Evolutionary conservation across 2,113 vertebrate genomes (phyloP).

Genomic region (Nematolebias whitei): DNA sequence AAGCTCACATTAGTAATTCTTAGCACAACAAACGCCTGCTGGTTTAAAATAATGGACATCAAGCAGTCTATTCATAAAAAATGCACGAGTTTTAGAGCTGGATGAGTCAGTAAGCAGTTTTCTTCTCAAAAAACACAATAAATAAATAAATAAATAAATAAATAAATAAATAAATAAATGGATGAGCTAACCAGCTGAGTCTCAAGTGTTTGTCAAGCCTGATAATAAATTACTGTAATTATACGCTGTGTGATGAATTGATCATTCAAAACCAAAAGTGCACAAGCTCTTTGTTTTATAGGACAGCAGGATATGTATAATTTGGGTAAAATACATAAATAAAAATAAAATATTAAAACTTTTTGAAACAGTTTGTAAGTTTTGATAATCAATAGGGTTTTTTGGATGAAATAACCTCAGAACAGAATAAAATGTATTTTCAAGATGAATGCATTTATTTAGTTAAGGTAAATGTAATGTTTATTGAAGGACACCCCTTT

Average conservation of each 20-base stretch:
- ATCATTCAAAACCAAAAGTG: background rate
- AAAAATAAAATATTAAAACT: background rate
- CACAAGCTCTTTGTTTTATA: background rate
- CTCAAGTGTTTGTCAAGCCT: background rate
- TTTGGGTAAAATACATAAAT: background rate
- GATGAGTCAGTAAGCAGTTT: background rate
- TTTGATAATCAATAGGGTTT: background rate
- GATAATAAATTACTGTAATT: background rate
- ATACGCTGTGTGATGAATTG: background rate
- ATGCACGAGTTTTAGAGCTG: background rate
- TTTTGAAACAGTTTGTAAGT: background rate
- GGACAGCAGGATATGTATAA: background rate
- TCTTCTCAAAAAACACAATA: background rate
- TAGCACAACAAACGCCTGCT: background rate
- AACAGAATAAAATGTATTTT: too few relatives aligned
- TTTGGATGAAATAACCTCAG: too few relatives aligned
- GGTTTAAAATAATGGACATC: conserved; percentile 1
- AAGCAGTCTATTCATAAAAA: background rate
- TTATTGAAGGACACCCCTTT: too few relatives aligned
- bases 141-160: background rate
- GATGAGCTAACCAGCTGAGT: background rate
- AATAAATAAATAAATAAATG: background rate
- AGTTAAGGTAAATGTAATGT: too few relatives aligned
- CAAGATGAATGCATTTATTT: background rate
- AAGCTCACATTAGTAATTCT: background rate